phyloP scores from a whole-genome alignment of 2,888 invertebrate species.

The Actias luna region DNA sequence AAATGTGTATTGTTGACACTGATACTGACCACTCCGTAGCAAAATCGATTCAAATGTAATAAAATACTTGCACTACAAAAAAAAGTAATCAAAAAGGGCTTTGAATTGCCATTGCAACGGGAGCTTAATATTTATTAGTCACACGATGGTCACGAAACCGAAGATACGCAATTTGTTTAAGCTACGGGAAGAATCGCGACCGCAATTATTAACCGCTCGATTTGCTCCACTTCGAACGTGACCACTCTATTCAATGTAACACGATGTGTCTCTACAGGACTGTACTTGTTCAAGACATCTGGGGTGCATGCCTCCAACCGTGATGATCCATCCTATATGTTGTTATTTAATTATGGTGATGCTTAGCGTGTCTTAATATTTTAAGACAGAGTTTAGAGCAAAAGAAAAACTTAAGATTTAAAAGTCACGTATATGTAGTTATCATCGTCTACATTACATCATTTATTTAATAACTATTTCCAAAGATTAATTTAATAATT shows the following conservation, averaged over 20 bases:
- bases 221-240: slow-evolving; percentile 41
- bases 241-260: slow-evolving; percentile 36
- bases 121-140: slow-evolving; percentile 17
- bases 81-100: background rate
- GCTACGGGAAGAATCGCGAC: slow-evolving; percentile 34
- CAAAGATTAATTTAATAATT: too few relatives aligned
- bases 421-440: too few relatives aligned
- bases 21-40: background rate
- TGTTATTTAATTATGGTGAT: too few relatives aligned
- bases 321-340: background rate
- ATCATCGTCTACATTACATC: too few relatives aligned
- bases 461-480: too few relatives aligned
- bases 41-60: background rate
- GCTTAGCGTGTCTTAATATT: too few relatives aligned
- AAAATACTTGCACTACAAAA: slow-evolving; percentile 6
- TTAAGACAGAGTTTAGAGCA: too few relatives aligned
- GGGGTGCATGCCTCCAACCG: background rate
- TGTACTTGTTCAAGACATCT: background rate
- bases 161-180: slow-evolving; percentile 37
- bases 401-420: too few relatives aligned
- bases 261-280: slow-evolving; percentile 20
- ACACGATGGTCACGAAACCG: slow-evolving; percentile 28
- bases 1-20: background rate
- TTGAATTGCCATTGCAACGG: slow-evolving; percentile 9
- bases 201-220: slow-evolving; percentile 38